Base-by-base conservation (phyloP, 2,797 vertebrate species). In the Avahi laniger region DNA sequence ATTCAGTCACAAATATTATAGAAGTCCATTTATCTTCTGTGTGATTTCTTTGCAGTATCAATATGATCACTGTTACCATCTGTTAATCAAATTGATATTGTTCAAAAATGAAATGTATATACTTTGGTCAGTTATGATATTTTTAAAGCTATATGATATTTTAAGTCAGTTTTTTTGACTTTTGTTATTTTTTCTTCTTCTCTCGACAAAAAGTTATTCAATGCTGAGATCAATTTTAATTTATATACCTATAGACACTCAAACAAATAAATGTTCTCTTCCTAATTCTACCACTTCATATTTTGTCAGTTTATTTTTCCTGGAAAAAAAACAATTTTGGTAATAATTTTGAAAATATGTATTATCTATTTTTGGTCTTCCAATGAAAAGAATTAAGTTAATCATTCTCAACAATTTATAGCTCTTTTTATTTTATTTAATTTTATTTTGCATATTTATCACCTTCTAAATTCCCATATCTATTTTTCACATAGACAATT, bases 271-370 rank as follows among this genome's bases (percentile, higher is more conserved):
- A 79, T 7, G 15, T 2, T 38, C 8, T 54, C 41, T 18, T 82
- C 28, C 28, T 83, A 78, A 61, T 84, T 73, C 73, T 9, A 59
- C 43, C 17, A 59, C 12, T 33, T 69, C 26, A 57, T 41, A 48
- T 87, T 59, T 78, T 84, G 11, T 52, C 30, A 50, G 13, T 13
- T 65, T 57, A 43, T 35, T 43, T 20, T 89, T 82, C 4, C 69
- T 61, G 26, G 38, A 24, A 81, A 85, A 57, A 88, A 72, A 80
- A n/a, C 5, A 43, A 38, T 59, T 52, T 76, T 6, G 30, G 26
- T 72, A 48, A 90, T 82, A 91, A 79, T 89, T 89, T 81, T 81
- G 8, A 89, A 92, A 82, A 46, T 73, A 65, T 38, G 11, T 82
- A 76, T 41, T 89, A 80, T 38, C n/a, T 33, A 13, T 14, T n/a